phyloP scores from a whole-genome alignment of 2,888 invertebrate species.

The Leucophenga maculata region DNA sequence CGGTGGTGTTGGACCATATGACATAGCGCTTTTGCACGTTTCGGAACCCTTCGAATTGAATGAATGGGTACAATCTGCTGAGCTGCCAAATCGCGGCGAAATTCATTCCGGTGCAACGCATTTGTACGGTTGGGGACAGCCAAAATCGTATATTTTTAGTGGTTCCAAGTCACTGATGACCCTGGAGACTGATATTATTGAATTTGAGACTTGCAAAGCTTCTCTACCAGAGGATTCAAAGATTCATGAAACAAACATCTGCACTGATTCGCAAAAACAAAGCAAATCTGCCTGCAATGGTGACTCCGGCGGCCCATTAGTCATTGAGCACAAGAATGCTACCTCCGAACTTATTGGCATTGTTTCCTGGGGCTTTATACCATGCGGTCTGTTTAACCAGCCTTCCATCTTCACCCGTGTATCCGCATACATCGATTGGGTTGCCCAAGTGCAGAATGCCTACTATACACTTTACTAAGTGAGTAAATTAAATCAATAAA shows the following conservation, averaged over 20 bases:
- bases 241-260: slow-evolving; percentile 69
- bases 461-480: slow-evolving; percentile 55
- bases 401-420: slow-evolving; percentile 73
- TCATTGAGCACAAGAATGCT: slow-evolving; percentile 48
- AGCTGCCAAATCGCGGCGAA: slow-evolving; percentile 63
- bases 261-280: slow-evolving; percentile 71
- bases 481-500: neutral
- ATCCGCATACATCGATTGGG: slow-evolving; percentile 71
- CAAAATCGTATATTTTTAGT: slow-evolving; percentile 48
- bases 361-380: slow-evolving; percentile 74
- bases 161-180: slow-evolving; percentile 62
- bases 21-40: slow-evolving; percentile 74
- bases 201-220: slow-evolving; percentile 52
- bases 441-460: slow-evolving; percentile 54
- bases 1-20: slow-evolving; percentile 73
- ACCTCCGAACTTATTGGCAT: slow-evolving; percentile 70
- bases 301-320: slow-evolving; percentile 70
- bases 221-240: slow-evolving; percentile 55
- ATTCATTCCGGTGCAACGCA: slow-evolving; percentile 60
- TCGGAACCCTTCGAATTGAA: slow-evolving; percentile 60
- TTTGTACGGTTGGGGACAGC: slow-evolving; percentile 73
- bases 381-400: slow-evolving; percentile 69
- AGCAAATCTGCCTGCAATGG: slow-evolving; percentile 73
- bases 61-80: slow-evolving; percentile 64
- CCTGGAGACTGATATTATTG: slow-evolving; percentile 59